Evolutionary conservation across 1,140 invertebrate genomes (phyloP), one percentile per base, ranked within the genome.

Genomic region (Dinoponera quadriceps): DNA sequence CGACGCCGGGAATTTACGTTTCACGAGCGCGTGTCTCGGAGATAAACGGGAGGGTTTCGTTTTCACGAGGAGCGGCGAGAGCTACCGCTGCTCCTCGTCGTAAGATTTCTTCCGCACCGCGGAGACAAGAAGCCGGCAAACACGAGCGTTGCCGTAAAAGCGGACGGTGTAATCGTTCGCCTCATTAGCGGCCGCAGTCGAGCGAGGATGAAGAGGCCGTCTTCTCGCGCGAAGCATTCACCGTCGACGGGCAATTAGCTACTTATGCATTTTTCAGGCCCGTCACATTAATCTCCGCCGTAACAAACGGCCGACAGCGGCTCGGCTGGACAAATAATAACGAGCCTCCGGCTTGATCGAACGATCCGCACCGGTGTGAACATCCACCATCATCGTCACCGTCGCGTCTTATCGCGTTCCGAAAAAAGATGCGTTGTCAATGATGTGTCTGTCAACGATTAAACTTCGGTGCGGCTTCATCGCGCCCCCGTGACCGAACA

Each of bases 131-230:
- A 66, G 57, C 78, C 13, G 27, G 44, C 66, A 82, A 62, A 74
- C 55, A 82, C 44, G 22, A 13, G 51, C n/a, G 55, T n/a, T n/a
- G n/a, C n/a, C 63, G 62, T 66, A 78, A 78, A 78, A 66, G 60
- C 54, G 38, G 4, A 5, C 44, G 44, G 49, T 60, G 73, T 83
- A 86, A 86, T 83, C 48, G 29, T 72, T 83, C 54, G 78, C 69
- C 78, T 78, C 72, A 49, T 87, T 87, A 87, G 85, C 74, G 38
- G 51, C 57, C 71, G 55, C 29, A 55, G 62, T 77, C 74, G 60
- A 48, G 44, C 22, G 20, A 71, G 75, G 33, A 80, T 80, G 51
- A 71, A 71, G 75, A 57, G 75, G 29, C 33, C 44, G 33, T 69
- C 27, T 38, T 54, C 49, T 29, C 33, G 69, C 54, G 75, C 54